phyloP scores from a whole-genome alignment of 1,140 invertebrate species.

The Thalassaphorura encarpata region DNA sequence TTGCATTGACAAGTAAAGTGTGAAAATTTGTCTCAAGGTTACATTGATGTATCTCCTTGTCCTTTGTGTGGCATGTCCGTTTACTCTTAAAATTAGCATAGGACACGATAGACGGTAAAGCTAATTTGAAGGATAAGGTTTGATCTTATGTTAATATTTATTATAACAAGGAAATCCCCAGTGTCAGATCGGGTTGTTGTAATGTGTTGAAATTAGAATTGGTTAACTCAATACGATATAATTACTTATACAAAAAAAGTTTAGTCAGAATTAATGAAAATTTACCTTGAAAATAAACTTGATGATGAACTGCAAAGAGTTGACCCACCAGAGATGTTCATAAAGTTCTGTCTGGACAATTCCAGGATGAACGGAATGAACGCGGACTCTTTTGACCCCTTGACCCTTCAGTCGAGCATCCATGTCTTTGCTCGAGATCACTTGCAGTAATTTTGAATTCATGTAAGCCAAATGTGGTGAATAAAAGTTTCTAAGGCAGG shows the following conservation, averaged over 20 bases:
- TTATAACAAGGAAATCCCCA: too few relatives aligned
- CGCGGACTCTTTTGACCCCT: constrained; percentile 47
- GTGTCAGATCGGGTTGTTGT: too few relatives aligned
- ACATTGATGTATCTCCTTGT: too few relatives aligned
- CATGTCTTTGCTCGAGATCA: constrained; percentile 62
- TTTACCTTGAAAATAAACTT: constrained; percentile 5
- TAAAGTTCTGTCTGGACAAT: constrained; percentile 73
- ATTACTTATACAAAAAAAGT: background rate
- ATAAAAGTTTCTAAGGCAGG: constrained; percentile 22
- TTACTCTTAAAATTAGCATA: too few relatives aligned
- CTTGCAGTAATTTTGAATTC: constrained; percentile 78
- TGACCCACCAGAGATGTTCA: constrained; percentile 1
- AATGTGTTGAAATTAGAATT: too few relatives aligned
- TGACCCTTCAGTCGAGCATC: constrained; percentile 49
- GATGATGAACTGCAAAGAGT: constrained; percentile 4
- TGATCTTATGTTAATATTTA: too few relatives aligned
- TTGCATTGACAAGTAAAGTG: too few relatives aligned
- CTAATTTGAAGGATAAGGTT: too few relatives aligned
- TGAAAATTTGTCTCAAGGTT: too few relatives aligned
- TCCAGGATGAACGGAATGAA: constrained; percentile 74
- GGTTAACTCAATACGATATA: background rate
- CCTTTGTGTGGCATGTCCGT: too few relatives aligned
- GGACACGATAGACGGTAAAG: too few relatives aligned
- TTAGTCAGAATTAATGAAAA: background rate
- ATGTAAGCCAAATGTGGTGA: constrained; percentile 51